Base-by-base conservation (phyloP, 2,888 invertebrate genomes). In the Zhuqinia jingwanae region DNA sequence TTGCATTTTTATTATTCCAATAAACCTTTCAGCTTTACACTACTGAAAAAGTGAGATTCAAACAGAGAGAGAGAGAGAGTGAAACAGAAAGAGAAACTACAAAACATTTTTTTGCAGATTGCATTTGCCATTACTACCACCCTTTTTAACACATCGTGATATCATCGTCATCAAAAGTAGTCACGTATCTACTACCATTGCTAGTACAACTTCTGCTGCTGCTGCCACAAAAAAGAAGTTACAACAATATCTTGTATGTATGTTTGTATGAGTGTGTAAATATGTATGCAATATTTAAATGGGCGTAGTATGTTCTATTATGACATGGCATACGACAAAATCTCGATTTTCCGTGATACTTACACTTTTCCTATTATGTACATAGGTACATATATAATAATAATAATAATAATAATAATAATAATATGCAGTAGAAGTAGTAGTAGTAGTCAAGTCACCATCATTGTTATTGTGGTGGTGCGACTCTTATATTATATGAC, bases 21-120 rank as follows among this genome's bases (percentile, higher is more conserved):
- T 17, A 47, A 65, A 65, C 0, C 13, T 45, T 0, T 15, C n/a
- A 20, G 30, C 36, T 17, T 36, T 68, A 22, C 15, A 70, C 27
- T 22, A 25, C 45, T 36, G 36, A 36, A 36, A 36, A 36, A 6
- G 36, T 36, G 8, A 36, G 5, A 36, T 36, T 36, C 36, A 36
- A 58, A 53, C 5, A 58, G 22, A 45, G 70, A 8, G 15, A 11
- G 65, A 22, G 1, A 60, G 45, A 68, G 45, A 47, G 17, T 1
- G 25, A 45, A 70, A 70, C 47, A 70, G n/a, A n/a, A n/a, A n/a
- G n/a, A n/a, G n/a, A n/a, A n/a, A n/a, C n/a, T n/a, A n/a, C n/a
- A n/a, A n/a, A n/a, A n/a, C n/a, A n/a, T n/a, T n/a, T 50, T 70
- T 70, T 50, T 25, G 47, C 70, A 50, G 50, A 50, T 70, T 70